These are phyloP conservation scores for Diadophis punctatus DNA, from an alignment of 2,113 vertebrate species.

Conservation along the genomic window DNA sequence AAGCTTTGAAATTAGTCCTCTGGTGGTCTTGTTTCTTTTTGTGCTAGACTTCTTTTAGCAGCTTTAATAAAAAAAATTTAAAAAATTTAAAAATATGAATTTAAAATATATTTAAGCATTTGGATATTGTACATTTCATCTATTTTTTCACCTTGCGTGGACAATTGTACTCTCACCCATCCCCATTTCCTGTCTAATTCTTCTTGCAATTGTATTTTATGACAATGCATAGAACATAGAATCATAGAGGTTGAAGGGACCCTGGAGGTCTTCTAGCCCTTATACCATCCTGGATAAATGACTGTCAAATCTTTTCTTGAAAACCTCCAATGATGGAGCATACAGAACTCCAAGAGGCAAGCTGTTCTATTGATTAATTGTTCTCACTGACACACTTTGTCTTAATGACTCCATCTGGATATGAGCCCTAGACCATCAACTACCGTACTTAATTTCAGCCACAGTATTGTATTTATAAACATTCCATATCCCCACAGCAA, in stretches of 20 bases:
- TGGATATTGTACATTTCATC: neutral
- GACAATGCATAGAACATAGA: neutral
- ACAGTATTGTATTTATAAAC: neutral
- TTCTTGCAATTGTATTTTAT: neutral
- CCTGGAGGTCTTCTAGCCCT: neutral
- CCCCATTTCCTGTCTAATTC: neutral
- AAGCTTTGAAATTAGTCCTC: neutral
- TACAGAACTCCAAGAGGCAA: neutral
- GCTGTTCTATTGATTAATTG: neutral
- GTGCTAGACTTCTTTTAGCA: neutral
- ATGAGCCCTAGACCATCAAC: neutral
- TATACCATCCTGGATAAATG: neutral
- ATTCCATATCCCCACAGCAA: neutral
- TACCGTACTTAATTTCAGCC: neutral
- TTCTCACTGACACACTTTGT: neutral
- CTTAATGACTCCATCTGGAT: neutral
- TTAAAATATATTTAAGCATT: neutral
- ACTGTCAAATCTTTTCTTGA: neutral
- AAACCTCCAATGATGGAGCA: neutral
- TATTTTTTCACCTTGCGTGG: neutral
- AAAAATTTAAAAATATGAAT: neutral
- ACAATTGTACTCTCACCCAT: neutral
- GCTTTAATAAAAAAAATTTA: neutral
- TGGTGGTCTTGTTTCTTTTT: neutral
- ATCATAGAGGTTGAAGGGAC: neutral